Percentiles rank a stretch among this genome's conserved stretches.
Conservation (phyloP, 2,797 vertebrate species). For the Atherinosoma microstoma region DNA sequence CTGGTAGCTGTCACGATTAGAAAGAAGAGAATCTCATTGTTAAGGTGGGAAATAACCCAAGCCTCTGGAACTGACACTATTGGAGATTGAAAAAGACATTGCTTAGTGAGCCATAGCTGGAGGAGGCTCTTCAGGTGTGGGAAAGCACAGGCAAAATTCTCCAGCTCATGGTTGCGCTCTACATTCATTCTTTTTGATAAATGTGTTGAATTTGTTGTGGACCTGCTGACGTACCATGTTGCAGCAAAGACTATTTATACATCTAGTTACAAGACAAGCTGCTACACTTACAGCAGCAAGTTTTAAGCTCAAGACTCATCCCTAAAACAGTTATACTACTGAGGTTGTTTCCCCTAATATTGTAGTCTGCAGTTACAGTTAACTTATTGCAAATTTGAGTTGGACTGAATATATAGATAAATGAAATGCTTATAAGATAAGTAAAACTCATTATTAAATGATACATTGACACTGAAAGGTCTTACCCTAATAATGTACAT, state of each 20-base stretch:
- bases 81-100: constrained; percentile 36
- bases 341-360: neutral
- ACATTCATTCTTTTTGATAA: constrained; percentile 1
- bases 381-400: no score
- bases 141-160: neutral
- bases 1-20: constrained; percentile 49
- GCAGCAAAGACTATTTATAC: neutral
- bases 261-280: constrained; percentile 6
- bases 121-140: constrained; percentile 22
- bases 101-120: constrained; percentile 8
- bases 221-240: constrained; percentile 10
- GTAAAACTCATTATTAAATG: no score
- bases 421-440: no score
- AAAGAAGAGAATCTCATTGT: constrained; percentile 32
- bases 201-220: constrained; percentile 2
- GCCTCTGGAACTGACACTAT: constrained; percentile 9
- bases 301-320: neutral
- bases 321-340: neutral
- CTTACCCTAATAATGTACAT: no score
- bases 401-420: no score
- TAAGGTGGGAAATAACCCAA: constrained; percentile 29
- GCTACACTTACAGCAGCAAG: neutral
- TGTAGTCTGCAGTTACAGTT: no score
- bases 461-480: no score
- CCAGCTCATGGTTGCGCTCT: constrained; percentile 8